Percentiles rank a stretch among this genome's conserved stretches.
Conservation (phyloP, 2,888 invertebrate genomes). For the Poecilobothrus nobilitatus region DNA sequence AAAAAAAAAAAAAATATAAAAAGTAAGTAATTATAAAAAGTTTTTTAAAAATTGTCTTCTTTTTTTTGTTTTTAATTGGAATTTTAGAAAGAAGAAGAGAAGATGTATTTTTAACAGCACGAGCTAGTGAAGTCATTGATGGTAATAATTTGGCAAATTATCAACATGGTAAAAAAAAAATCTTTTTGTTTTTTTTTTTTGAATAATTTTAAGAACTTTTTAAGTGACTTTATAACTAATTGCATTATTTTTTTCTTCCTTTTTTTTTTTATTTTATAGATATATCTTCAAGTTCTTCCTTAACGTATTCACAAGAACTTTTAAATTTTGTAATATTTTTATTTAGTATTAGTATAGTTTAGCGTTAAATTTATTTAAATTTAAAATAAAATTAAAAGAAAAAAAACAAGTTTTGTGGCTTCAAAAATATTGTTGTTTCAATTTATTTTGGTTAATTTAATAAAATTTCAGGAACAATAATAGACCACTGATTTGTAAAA, state of each 20-base stretch:
- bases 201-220: neutral
- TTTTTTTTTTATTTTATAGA: neutral
- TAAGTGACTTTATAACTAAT: neutral
- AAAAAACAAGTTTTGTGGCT: neutral
- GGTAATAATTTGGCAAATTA: slow-evolving; percentile 11
- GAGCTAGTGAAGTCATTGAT: neutral
- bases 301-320: neutral
- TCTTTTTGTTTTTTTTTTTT: neutral
- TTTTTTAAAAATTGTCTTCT: neutral
- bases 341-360: slow-evolving; percentile 1
- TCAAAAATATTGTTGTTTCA: neutral
- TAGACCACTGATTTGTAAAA: no score
- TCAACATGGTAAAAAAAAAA: slow-evolving; percentile 5
- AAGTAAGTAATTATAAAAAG: no score
- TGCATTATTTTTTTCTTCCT: neutral
- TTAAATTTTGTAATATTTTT: slow-evolving; percentile 3
- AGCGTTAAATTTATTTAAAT: neutral
- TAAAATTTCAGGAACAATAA: no score
- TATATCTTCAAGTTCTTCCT: neutral
- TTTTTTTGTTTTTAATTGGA: neutral
- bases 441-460: no score
- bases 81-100: slow-evolving; percentile 7
- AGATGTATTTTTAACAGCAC: slow-evolving; percentile 7
- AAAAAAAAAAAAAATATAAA: no score
- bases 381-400: neutral